phyloP scores from a whole-genome alignment of 2,888 invertebrate species.

The Plebejus melissa region DNA sequence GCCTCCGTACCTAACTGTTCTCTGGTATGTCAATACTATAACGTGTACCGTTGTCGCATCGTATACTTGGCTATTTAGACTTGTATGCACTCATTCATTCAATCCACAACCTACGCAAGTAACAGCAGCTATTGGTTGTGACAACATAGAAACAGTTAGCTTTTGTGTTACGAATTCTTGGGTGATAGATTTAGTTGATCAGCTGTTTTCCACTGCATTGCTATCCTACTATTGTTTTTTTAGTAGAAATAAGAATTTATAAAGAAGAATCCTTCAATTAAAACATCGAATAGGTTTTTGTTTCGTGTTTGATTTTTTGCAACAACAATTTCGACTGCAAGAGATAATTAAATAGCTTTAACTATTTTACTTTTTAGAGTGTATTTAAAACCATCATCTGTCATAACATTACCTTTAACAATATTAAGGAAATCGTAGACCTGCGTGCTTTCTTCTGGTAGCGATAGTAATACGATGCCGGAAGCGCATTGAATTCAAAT shows the following conservation, averaged over 20 bases:
- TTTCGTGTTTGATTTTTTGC: background rate
- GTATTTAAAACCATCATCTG: background rate
- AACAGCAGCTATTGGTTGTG: conserved; percentile 2
- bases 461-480: conserved; percentile 36
- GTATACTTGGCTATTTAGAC: conserved; percentile 19
- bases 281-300: no score
- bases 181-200: background rate
- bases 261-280: background rate
- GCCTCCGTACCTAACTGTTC: conserved; percentile 65
- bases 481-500: conserved; percentile 66
- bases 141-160: background rate
- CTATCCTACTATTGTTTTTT: background rate
- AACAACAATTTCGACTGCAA: background rate
- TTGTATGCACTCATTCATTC: conserved; percentile 22
- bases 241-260: background rate
- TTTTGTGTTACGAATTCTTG: background rate
- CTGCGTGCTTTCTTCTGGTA: conserved; percentile 34
- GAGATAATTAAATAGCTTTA: no score
- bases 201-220: background rate
- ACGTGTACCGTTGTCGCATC: conserved; percentile 31
- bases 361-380: background rate
- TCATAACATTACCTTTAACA: background rate
- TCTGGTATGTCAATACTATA: conserved; percentile 35
- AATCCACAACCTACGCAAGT: conserved; percentile 9
- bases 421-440: conserved; percentile 3